Conservation (phyloP, 2,888 invertebrate genomes). For the Pachliopta kotzebuea region DNA sequence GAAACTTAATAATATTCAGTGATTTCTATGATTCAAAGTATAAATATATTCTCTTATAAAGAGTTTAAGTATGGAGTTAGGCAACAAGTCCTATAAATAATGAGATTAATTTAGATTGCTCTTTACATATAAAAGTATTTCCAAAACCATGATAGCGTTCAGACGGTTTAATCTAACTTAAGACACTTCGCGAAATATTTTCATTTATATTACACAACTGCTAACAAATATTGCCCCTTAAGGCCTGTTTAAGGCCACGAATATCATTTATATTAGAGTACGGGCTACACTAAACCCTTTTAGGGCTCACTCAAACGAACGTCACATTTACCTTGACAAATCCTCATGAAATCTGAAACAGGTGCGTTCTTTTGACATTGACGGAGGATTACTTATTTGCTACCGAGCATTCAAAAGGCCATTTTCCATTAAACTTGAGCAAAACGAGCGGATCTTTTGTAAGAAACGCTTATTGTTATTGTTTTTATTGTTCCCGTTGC, state of each 20-base stretch:
- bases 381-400: constrained; percentile 39
- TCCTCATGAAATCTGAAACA: constrained; percentile 41
- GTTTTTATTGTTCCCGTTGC: background rate
- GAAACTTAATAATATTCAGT: too few species aligned
- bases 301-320: constrained; percentile 12
- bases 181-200: too few species aligned
- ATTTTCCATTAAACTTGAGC: background rate
- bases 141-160: too few species aligned
- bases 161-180: too few species aligned
- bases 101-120: too few species aligned
- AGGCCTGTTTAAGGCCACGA: background rate
- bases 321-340: constrained; percentile 35
- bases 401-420: constrained; percentile 1
- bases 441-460: background rate
- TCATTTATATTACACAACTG: too few species aligned
- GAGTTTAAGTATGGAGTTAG: too few species aligned
- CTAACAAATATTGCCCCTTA: background rate
- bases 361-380: constrained; percentile 43
- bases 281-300: constrained; percentile 11
- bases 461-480: background rate
- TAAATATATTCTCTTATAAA: too few species aligned
- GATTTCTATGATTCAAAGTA: too few species aligned
- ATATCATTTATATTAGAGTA: constrained; percentile 10
- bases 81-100: too few species aligned
- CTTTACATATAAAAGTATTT: too few species aligned